A percentile compares a stretch with the other conserved stretches of the same genome.
Conservation (phyloP, 2,797 vertebrate genomes). For the Bryconaethiops microstoma region DNA sequence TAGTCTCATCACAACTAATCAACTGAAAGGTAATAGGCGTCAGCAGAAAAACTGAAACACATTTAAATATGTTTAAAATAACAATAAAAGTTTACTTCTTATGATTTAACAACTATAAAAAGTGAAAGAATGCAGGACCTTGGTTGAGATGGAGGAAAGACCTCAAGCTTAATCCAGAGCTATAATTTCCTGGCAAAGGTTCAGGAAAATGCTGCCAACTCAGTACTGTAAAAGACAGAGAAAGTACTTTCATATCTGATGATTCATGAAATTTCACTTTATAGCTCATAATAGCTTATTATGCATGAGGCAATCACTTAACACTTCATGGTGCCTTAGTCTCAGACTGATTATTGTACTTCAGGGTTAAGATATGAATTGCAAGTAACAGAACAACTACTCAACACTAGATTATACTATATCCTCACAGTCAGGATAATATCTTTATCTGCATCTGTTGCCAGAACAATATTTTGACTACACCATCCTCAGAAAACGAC, state of each 20-base stretch:
- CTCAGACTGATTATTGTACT: background rate
- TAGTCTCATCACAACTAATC: background rate
- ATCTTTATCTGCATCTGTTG: background rate
- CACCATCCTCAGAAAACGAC: no score
- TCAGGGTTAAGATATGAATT: background rate
- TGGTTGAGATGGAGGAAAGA: background rate
- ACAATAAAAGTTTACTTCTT: background rate
- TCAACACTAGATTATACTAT: no score
- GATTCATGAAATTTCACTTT: conserved; percentile 10
- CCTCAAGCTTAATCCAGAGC: background rate
- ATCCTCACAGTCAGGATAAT: background rate
- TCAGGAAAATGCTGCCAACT: background rate
- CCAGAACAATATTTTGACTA: no score
- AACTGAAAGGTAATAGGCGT: background rate
- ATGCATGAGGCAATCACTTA: conserved; percentile 5
- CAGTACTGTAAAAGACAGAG: background rate
- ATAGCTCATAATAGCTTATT: background rate
- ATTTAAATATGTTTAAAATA: background rate
- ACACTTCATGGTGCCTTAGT: background rate
- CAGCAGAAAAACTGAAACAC: background rate
- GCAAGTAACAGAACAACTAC: no score
- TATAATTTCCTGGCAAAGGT: background rate
- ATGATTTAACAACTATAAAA: background rate
- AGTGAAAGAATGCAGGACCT: background rate
- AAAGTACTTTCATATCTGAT: background rate